Conservation (phyloP, 2,888 invertebrate genomes). For the Nephrotoma appendiculata region DNA sequence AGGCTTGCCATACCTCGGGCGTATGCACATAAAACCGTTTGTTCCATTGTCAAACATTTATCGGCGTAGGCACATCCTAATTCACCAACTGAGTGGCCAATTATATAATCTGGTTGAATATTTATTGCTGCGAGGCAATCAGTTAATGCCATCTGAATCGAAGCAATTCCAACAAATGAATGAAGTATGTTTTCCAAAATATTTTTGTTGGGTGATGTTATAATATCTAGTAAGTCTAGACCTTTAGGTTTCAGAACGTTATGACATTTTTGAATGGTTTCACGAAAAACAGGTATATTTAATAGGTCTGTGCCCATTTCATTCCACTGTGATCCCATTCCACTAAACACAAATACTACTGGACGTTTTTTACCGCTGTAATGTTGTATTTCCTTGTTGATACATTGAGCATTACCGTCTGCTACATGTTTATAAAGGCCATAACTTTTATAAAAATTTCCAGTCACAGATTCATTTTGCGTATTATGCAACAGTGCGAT, state of each 20-base stretch:
- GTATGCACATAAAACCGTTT: slow-evolving; percentile 73
- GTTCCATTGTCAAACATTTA: slow-evolving; percentile 73
- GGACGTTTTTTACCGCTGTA: slow-evolving; percentile 50
- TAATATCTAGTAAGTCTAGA: slow-evolving; percentile 45
- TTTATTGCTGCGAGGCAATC: slow-evolving; percentile 47
- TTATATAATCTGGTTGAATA: slow-evolving; percentile 55
- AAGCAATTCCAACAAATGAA: slow-evolving; percentile 61
- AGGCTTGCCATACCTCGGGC: slow-evolving; percentile 63
- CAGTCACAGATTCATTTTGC: slow-evolving; percentile 40
- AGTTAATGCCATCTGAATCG: slow-evolving; percentile 46
- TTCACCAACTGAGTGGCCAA: slow-evolving; percentile 90
- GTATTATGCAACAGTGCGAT: slow-evolving; percentile 44
- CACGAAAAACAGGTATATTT: slow-evolving; percentile 54
- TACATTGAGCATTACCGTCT: slow-evolving; percentile 21
- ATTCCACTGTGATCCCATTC: slow-evolving; percentile 82
- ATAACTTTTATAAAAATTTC: slow-evolving; percentile 65
- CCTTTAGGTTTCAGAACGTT: slow-evolving; percentile 42
- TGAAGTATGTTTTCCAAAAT: slow-evolving; percentile 49
- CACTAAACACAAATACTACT: slow-evolving; percentile 81
- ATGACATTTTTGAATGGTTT: slow-evolving; percentile 49
- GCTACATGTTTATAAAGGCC: slow-evolving; percentile 33
- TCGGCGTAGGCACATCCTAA: slow-evolving; percentile 92
- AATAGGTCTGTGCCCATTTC: slow-evolving; percentile 69
- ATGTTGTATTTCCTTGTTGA: slow-evolving; percentile 43
- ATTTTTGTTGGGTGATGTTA: slow-evolving; percentile 44